These are phyloP conservation scores for Panagrolaimus sp. DNA, from an alignment of 1,140 invertebrate genomes.

Conservation along the genomic window DNA sequence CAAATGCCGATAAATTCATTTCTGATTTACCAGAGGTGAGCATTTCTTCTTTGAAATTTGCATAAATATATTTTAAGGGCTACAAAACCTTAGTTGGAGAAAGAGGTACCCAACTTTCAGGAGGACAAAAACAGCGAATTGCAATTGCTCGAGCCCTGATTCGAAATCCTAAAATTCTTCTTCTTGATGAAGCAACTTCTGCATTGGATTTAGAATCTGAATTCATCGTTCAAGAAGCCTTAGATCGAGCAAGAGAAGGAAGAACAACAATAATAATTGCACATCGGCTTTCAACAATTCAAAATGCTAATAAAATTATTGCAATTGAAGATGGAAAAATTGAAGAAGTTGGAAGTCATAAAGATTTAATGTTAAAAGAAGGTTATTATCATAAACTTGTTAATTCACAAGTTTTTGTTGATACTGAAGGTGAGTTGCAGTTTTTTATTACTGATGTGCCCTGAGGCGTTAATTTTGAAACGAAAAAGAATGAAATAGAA, in stretches of 20 bases:
- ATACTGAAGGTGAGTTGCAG: too few species aligned
- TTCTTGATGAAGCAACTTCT: constrained; percentile 54
- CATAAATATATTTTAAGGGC: constrained; percentile 16
- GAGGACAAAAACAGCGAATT: constrained; percentile 54
- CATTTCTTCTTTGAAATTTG: neutral
- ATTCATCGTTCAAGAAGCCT: constrained; percentile 39
- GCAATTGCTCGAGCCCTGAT: constrained; percentile 50
- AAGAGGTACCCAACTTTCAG: constrained; percentile 63
- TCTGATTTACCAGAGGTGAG: constrained; percentile 44
- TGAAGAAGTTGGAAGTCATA: constrained; percentile 59
- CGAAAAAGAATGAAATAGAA: too few species aligned
- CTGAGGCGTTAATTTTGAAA: too few species aligned
- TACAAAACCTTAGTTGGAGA: constrained; percentile 51
- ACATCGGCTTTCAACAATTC: constrained; percentile 70
- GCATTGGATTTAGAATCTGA: constrained; percentile 53
- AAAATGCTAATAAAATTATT: constrained; percentile 67
- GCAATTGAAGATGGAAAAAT: constrained; percentile 30
- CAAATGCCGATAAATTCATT: constrained; percentile 55
- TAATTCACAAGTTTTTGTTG: too few species aligned
- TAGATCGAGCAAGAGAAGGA: constrained; percentile 39
- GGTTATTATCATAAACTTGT: too few species aligned
- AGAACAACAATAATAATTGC: constrained; percentile 72
- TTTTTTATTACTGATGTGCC: too few species aligned
- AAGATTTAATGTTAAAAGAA: constrained; percentile 59
- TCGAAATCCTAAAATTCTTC: constrained; percentile 48